Evolutionary conservation across 2,888 invertebrate species (phyloP).

Genomic region (Tiliacea aurago): DNA sequence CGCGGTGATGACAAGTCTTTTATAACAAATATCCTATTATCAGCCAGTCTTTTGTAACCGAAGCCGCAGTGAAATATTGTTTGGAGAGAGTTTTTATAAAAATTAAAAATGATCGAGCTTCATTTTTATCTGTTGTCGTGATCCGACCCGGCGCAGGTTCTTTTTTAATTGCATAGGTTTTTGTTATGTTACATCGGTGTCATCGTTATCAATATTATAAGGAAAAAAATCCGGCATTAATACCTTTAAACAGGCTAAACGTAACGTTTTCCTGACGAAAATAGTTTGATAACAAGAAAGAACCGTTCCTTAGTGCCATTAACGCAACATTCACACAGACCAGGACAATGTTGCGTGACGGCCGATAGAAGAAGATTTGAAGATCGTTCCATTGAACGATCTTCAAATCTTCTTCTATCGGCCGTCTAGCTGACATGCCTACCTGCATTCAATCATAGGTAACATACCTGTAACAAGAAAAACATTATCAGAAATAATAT

Average conservation of each 20-base stretch:
- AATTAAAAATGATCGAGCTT: constrained; percentile 56
- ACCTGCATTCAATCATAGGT: neutral
- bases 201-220: constrained; percentile 13
- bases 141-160: constrained; percentile 16
- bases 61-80: constrained; percentile 55
- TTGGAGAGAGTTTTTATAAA: constrained; percentile 50
- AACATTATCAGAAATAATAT: neutral
- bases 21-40: constrained; percentile 64
- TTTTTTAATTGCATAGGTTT: constrained; percentile 41
- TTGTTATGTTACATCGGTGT: constrained; percentile 3
- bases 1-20: constrained; percentile 62
- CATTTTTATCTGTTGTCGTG: constrained; percentile 43
- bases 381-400: no score
- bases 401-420: neutral
- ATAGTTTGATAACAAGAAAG: neutral
- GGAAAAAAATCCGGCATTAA: neutral
- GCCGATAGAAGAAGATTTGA: no score
- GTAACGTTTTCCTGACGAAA: neutral
- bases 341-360: no score
- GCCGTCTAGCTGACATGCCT: neutral
- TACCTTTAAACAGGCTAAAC: neutral
- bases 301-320: neutral
- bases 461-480: constrained; percentile 44
- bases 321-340: no score
- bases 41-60: constrained; percentile 59